Base-by-base conservation (phyloP, 2,797 vertebrate species). In the Sarcophilus harrisii region DNA sequence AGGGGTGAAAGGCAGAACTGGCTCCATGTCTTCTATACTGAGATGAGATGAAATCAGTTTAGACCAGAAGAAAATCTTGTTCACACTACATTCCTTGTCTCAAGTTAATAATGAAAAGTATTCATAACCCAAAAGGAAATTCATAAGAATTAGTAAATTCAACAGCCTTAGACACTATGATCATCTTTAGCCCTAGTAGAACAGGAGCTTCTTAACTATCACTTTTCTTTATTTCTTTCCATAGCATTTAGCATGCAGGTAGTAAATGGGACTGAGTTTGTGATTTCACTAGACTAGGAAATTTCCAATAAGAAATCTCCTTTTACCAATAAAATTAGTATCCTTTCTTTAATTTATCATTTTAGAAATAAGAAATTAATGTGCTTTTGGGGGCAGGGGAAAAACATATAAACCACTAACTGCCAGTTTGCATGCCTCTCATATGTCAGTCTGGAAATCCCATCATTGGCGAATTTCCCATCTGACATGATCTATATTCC, bases 361-460 rank as follows among this genome's bases (percentile, higher is more conserved):
- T 21, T 81, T 81, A 81, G 21, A 81, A 29, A 81, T 52, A 52
- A 52, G 52, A 52, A 52, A 52, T 52, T 52, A 45, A 45, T 24
- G n/a, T 45, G 32, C n/a, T 24, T 66, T 52, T 52, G 29, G 12
- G 59, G 2, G 11, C 13, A 30, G 30, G 16, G 66, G 4, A 8
- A 1, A 81, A 38, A 81, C 73, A 45, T 81, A 52, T 92, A 95
- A 52, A 94, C 27, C 54, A 60, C 57, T 18, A 62, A 38, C 59
- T 91, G 66, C 60, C 24, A 5, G 66, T 52, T 55, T 66, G 3
- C 49, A 54, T 90, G 91, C 14, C 91, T 96, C 91, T 66, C 92
- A 45, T 92, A 81, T 58, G 95, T 57, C 45, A 62, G 54, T 62
- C 90, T 87, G 81, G 87, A 96, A 96, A 96, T 90, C 62, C 59